Evolutionary conservation across 2,888 invertebrate species (phyloP).

Genomic region (Melieria picta): DNA sequence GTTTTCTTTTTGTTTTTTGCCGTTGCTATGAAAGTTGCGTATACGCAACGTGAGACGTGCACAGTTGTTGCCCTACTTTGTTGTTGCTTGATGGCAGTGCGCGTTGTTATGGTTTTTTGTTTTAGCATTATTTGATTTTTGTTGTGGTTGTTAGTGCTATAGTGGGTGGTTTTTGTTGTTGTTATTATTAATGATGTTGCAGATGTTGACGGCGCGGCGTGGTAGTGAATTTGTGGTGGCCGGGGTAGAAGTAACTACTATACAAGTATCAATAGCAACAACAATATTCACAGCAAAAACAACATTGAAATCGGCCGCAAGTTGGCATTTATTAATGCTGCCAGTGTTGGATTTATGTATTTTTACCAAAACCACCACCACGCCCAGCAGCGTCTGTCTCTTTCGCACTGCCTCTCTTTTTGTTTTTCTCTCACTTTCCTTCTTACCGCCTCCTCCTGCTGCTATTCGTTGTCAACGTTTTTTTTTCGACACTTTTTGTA

Average conservation of each 20-base stretch:
- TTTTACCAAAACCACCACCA: neutral
- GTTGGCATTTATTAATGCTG: slow-evolving; percentile 12
- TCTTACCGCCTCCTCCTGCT: neutral
- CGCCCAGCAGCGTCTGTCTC: neutral
- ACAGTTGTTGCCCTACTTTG: slow-evolving; percentile 29
- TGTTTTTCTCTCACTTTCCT: neutral
- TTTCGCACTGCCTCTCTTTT: neutral
- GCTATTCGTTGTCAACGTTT: neutral
- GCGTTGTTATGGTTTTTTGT: too few relatives aligned
- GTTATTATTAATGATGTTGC: slow-evolving; percentile 9
- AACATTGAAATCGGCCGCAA: neutral
- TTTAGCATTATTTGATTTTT: slow-evolving; percentile 20
- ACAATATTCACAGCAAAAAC: neutral
- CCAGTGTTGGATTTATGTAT: neutral
- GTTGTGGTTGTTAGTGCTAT: slow-evolving; percentile 14
- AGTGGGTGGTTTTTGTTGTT: slow-evolving; percentile 1
- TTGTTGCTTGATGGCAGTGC: too few relatives aligned
- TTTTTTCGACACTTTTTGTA: too few relatives aligned
- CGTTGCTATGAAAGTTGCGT: slow-evolving; percentile 16
- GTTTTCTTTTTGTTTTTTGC: too few relatives aligned
- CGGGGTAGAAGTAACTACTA: neutral
- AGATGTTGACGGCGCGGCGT: neutral
- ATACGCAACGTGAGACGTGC: slow-evolving; percentile 10
- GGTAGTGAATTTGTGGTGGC: neutral
- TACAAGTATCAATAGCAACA: neutral